A percentile compares a stretch with the other conserved stretches of the same genome.
phyloP scores from a whole-genome alignment of 1,140 invertebrate species.

The Rhizoglyphus robini region DNA sequence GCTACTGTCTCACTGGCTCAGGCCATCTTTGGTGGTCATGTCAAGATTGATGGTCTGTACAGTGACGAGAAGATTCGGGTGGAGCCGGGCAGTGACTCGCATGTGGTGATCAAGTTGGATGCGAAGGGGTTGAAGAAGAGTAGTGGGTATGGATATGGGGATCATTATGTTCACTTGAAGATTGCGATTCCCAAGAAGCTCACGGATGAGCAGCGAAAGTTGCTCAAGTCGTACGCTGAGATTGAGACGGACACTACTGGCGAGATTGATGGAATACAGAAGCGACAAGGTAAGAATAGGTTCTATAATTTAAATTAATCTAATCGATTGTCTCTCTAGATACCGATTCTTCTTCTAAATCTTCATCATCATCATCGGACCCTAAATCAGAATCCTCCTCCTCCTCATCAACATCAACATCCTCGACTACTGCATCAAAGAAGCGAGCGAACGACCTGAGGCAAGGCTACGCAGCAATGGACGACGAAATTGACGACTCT shows the following conservation, averaged over 20 bases:
- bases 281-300: no score
- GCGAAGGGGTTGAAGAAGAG: conserved; percentile 79
- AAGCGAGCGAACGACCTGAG: no score
- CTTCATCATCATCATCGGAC: no score
- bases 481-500: no score
- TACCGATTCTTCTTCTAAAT: no score
- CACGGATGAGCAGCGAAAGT: neutral
- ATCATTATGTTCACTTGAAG: conserved; percentile 92
- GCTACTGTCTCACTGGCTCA: conserved; percentile 71
- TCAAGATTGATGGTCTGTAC: conserved; percentile 51
- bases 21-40: conserved; percentile 75
- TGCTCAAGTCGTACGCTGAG: conserved; percentile 6
- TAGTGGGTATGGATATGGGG: conserved; percentile 76
- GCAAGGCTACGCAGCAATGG: no score
- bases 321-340: no score
- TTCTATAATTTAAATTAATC: no score
- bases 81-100: conserved; percentile 75
- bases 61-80: conserved; percentile 81
- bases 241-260: conserved; percentile 11
- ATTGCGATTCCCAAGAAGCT: conserved; percentile 47
- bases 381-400: no score
- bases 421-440: no score
- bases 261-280: conserved; percentile 10
- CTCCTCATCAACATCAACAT: no score
- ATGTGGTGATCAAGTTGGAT: conserved; percentile 60